A percentile compares a stretch with the other conserved stretches of the same genome.
phyloP scores from a whole-genome alignment of 2,113 vertebrate genomes.

The Casuarius casuarius region DNA sequence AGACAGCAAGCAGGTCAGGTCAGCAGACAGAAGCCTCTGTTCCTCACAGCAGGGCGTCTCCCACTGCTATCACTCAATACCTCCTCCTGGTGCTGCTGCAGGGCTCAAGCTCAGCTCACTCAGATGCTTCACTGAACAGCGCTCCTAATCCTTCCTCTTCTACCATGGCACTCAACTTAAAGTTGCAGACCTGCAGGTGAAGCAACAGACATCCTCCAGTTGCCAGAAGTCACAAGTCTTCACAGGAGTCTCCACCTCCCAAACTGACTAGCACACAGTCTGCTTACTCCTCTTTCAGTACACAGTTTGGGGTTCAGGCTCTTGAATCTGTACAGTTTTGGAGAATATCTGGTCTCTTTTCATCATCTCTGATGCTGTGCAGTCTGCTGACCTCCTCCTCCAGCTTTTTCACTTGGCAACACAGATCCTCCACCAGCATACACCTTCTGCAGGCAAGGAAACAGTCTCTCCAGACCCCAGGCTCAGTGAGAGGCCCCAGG shows the following conservation, averaged over 20 bases:
- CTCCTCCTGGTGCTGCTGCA: background rate
- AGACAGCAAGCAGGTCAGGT: too few species aligned
- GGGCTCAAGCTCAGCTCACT: background rate
- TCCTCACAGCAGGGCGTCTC: background rate
- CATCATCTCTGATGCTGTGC: background rate
- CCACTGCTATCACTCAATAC: background rate
- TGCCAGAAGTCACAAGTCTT: background rate
- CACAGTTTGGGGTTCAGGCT: background rate
- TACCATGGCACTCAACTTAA: background rate
- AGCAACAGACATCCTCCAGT: background rate
- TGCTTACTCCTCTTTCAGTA: background rate
- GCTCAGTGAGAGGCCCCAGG: background rate
- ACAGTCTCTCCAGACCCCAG: too few species aligned
- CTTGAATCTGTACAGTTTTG: background rate
- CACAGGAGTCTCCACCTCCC: background rate
- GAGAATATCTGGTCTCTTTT: background rate
- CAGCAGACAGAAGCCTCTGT: too few species aligned
- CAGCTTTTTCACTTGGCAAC: background rate
- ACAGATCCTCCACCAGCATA: background rate
- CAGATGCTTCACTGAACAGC: background rate
- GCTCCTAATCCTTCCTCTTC: background rate
- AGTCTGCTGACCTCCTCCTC: background rate
- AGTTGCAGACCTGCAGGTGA: background rate
- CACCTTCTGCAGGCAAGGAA: background rate
- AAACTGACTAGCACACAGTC: background rate